Evolutionary conservation across 1,140 invertebrate genomes (phyloP), one percentile per base, ranked within the genome.

Genomic region (Chionoecetes opilio): DNA sequence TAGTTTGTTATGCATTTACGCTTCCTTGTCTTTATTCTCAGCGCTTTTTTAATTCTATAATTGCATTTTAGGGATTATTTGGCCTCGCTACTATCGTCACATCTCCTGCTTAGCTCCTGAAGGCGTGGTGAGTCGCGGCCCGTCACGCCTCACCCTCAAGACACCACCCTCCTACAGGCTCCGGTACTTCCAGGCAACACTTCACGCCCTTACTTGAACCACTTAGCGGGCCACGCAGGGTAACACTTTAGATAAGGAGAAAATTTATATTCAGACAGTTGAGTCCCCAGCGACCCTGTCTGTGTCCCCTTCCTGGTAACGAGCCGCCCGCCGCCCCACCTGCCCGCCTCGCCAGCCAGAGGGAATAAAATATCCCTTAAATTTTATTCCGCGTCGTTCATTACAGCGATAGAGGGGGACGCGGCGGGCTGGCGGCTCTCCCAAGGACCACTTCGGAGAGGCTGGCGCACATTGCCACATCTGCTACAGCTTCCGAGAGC

Each of bases 191-290:
- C 35, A 38, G 85, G 17, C 32, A 86, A 35, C 85, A 86, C 85
- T 35, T 86, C 35, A 86, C 35, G 32, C 32, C 35, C 32, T 86
- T 86, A 86, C 35, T 86, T 35, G 85, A 38, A 11, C 32, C 85
- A 38, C 35, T 86, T 86, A 86, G 85, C 85, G 35, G 35, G 85
- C 31, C 32, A 34, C 32, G 32, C 85, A 35, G 85, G n/a, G 85
- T 86, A 86, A 86, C 85, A 34, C 32, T 86, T 86, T 38, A 86
- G 85, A 86, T 86, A 86, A 34, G 85, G 35, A 86, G 32, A 38
- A 32, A 86, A 86, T 86, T 86, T 86, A 86, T 86, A 86, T 86
- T 86, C 85, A 86, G 35, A 86, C 85, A 35, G 85, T 32, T 34
- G 85, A 86, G 35, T 38, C 85, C 85, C 85, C n/a, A 5, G 85